Base-by-base conservation (phyloP, 2,888 invertebrate genomes). In the Conus canariensis region DNA sequence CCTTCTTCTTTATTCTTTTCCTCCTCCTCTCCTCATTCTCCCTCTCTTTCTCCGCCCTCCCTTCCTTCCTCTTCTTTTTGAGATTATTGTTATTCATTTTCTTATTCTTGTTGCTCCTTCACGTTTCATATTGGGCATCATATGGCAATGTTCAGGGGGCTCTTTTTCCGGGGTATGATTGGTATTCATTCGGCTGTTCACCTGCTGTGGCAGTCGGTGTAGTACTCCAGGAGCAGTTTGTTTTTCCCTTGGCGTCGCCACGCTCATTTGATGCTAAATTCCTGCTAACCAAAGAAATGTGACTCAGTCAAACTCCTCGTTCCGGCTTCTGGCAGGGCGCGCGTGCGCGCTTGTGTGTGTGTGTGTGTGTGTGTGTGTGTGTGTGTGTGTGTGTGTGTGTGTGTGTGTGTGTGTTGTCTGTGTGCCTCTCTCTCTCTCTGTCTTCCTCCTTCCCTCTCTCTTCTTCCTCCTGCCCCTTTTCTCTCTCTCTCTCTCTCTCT, bases 251-350 rank as follows among this genome's bases (percentile, higher is more conserved):
- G 30, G 30, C 70, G 77, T 77, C 30, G 77, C 30, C 77, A 77
- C 77, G 77, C 77, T 77, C 30, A 77, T 77, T 77, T 77, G 10
- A 77, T 77, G 77, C 77, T 77, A 77, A 77, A 77, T 77, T 77
- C 77, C 77, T 77, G 30, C 12, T 14, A 30, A 77, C 7, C 30
- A 7, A 8, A 30, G 25, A 10, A 70, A 25, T 25, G 77, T 9
- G 30, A 77, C 30, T 77, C 7, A 30, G 16, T 64, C 12, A 16
- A 30, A 77, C 77, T 77, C 64, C 64, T 14, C 12, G 77, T 77
- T n/a, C 19, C 10, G n/a, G 77, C 25, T 9, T 77, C 16, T 77
- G 9, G n/a, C 10, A 25, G 25, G 8, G 30, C 19, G 25, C 25
- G 77, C 19, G 10, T 14, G 30, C 77, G 25, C 25, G 77, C 19